A percentile compares a stretch with the other conserved stretches of the same genome.
Evolutionary conservation across 2,113 vertebrate genomes (phyloP).

Genomic region (Oenanthe oenanthe): DNA sequence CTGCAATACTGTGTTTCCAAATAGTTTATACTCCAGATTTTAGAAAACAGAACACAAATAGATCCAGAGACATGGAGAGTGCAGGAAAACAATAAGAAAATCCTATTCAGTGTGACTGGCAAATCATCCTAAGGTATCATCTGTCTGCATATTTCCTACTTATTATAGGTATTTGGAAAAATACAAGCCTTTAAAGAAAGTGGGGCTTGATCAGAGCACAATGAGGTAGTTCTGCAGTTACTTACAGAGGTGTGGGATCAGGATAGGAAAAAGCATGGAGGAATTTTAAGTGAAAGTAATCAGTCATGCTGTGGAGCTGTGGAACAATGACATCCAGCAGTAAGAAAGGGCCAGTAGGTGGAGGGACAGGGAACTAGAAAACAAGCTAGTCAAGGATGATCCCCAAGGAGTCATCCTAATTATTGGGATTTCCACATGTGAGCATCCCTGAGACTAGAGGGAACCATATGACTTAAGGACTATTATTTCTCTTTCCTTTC

Average conservation of each 20-base stretch:
- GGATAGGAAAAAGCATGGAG: background rate
- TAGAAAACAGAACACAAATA: background rate
- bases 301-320: background rate
- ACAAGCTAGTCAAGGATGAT: background rate
- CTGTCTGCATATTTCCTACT: fast-evolving
- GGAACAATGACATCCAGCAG: background rate
- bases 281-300: background rate
- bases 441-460: background rate
- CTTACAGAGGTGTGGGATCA: background rate
- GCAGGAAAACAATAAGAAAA: background rate
- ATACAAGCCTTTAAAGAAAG: background rate
- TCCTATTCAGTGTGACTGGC: background rate
- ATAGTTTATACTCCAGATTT: background rate
- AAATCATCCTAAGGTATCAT: background rate
- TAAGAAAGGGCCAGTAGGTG: background rate
- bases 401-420: background rate
- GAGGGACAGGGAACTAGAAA: background rate
- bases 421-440: background rate
- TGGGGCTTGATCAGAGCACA: background rate
- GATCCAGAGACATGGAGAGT: background rate
- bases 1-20: background rate
- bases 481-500: background rate
- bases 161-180: background rate
- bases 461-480: fast-evolving
- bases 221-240: background rate